Evolutionary conservation across 2,888 invertebrate genomes (phyloP), one percentile per base, ranked within the genome.

Genomic region (Brenthis daphne): DNA sequence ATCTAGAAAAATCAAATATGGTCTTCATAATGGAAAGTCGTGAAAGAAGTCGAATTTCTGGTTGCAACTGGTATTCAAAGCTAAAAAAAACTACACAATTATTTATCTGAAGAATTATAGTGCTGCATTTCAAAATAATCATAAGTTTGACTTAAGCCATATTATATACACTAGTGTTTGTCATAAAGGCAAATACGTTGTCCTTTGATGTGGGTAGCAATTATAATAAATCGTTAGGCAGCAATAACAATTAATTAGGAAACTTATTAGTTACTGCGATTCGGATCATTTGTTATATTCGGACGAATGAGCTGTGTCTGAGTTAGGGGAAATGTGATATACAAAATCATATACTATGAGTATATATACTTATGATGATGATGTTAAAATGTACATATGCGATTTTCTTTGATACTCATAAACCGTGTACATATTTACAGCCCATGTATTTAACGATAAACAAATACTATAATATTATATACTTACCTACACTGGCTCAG

Each of bases 241-340:
- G 82, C 81, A 80, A 83, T 86, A 86, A 85, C 87, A 86, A 87
- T 88, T 87, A 87, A 87, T 87, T 85, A 86, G 78, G 77, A 77
- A 83, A 83, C 79, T 85, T 86, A 85, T 85, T 85, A 82, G 81
- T 72, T 72, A 77, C 57, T 69, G 57, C 69, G 72, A 67, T 74
- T 68, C 73, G 73, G 69, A 69, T 79, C 80, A 79, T 83, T 83
- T 78, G 77, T 81, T 81, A 78, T 77, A 69, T 77, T 75, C 74
- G 80, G 82, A 79, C 78, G 76, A 67, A 67, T 67, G 67, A 67
- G 61, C 67, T 20, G 50, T 20, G 61, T 13, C 56, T 67, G 61
- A 61, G 33, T 67, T 63, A 63, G 37, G 53, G 51, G 20, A 37
- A 53, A 53, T 63, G 20, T 53, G 51, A 29, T 4, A 20, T 33